Conservation (phyloP, 1,140 invertebrate genomes). For the Macrocentrus cingulum region DNA sequence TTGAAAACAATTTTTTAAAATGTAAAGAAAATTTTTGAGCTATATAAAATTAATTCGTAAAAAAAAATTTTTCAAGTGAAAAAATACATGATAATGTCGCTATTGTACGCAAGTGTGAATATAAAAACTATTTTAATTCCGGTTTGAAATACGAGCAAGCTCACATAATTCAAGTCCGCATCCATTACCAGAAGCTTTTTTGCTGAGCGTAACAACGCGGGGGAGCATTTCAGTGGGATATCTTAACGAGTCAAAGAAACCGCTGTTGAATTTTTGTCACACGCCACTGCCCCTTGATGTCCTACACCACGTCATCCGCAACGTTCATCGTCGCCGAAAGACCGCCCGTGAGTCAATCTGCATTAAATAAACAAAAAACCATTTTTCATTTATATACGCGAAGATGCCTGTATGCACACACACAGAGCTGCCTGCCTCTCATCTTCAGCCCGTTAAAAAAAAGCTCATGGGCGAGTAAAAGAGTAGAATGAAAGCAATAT, state of each 20-base stretch:
- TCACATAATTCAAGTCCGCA: slow-evolving; percentile 22
- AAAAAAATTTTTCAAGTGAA: too few species aligned
- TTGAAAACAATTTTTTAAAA: too few species aligned
- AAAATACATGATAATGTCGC: too few species aligned
- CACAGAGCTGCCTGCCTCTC: not conserved
- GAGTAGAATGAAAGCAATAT: not conserved
- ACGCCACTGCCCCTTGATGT: not conserved
- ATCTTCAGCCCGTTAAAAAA: too few species aligned
- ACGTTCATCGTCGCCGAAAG: too few species aligned
- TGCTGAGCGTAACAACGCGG: slow-evolving; percentile 31
- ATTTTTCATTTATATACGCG: not conserved
- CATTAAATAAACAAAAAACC: not conserved
- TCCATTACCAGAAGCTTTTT: slow-evolving; percentile 38
- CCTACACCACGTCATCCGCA: not conserved
- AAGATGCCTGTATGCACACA: not conserved
- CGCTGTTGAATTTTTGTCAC: not conserved
- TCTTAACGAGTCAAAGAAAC: not conserved
- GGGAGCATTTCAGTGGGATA: slow-evolving; percentile 36
- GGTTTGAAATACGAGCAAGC: not conserved
- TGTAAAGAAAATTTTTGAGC: too few species aligned
- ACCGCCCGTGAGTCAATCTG: too few species aligned
- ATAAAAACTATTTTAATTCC: not conserved
- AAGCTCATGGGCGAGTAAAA: too few species aligned
- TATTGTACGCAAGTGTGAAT: not conserved
- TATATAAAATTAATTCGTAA: too few species aligned